These are phyloP conservation scores for Nerophis lumbriciformis DNA, from an alignment of 2,113 vertebrate species.

Conservation along the genomic window DNA sequence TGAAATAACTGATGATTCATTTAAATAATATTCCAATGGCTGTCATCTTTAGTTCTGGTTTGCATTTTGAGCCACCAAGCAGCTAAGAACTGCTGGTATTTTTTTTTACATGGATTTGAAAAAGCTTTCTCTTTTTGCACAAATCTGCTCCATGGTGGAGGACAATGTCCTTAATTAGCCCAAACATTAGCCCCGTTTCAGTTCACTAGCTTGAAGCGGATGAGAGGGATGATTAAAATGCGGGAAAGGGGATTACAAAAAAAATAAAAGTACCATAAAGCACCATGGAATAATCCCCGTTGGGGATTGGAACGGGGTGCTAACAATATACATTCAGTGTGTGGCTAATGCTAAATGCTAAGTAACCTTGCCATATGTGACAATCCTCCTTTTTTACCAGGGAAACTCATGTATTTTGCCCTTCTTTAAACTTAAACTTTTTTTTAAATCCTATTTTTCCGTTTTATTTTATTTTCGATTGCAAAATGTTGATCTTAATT, in stretches of 20 bases:
- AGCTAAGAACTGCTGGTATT: slow-evolving; percentile 11
- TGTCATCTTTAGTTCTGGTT: slow-evolving; percentile 13
- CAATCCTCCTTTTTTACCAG: no score
- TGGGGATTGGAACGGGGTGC: background rate
- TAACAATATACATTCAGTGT: background rate
- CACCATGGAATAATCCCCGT: background rate
- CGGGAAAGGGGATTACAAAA: background rate
- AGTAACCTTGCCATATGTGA: background rate
- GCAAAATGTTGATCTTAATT: no score
- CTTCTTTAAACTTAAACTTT: no score
- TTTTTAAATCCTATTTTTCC: no score
- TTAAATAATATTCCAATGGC: background rate
- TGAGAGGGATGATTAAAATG: slow-evolving; percentile 1
- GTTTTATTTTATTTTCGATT: no score
- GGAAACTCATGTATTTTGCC: no score
- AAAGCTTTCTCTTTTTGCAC: slow-evolving; percentile 33
- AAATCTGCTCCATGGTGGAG: slow-evolving; percentile 15
- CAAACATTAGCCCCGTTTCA: slow-evolving; percentile 45
- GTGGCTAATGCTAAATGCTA: background rate
- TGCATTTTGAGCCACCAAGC: slow-evolving; percentile 2
- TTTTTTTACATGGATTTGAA: slow-evolving; percentile 27
- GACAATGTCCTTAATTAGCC: slow-evolving; percentile 51
- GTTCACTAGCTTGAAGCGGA: slow-evolving; percentile 37
- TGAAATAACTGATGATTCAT: background rate
- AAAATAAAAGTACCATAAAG: background rate